A percentile compares a stretch with the other conserved stretches of the same genome.
Conservation (phyloP, 2,113 vertebrate species). For the human (Homo sapiens) region GRCh38 chr6:116925001-116925500, state of each 20-base stretch:
- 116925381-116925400: conserved; percentile 28
- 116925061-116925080: not conserved
- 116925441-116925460: conserved; percentile 91
- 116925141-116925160: not conserved
- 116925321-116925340: not conserved
- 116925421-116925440: not conserved
- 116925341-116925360: not conserved
- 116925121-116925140: not conserved
- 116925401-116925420: not conserved
- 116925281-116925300: not conserved
- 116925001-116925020: not conserved
- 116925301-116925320: not conserved
- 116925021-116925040: not conserved
- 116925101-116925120: not conserved
- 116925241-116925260: not conserved
- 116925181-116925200: not conserved
- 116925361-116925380: not conserved
- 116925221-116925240: not conserved
- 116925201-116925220: not conserved
- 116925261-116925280: not conserved
- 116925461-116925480: conserved; percentile 97
- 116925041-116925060: not conserved
- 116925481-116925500: conserved; percentile 97
- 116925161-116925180: too few relatives aligned
- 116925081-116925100: not conserved